Evolutionary conservation across 2,797 vertebrate genomes (phyloP), one percentile per base, ranked within the genome.

Genomic region (Leuciscus waleckii): DNA sequence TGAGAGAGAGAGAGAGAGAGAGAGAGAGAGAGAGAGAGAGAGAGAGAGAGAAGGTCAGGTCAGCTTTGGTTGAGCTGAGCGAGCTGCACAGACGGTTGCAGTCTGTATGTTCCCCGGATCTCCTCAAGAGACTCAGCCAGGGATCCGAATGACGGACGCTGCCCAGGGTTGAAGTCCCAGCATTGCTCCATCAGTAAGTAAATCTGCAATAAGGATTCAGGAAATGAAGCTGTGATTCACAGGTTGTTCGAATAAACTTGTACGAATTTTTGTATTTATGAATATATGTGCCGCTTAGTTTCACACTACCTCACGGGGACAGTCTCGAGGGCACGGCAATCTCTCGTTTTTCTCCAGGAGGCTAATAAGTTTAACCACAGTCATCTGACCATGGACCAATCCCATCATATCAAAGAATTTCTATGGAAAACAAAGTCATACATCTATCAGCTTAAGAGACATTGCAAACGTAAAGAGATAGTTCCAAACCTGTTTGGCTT

Each of bases 341-440:
- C 96, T 93, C 79, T 82, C 85, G 9, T 94, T 93, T 80, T 88
- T 93, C 29, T 96, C 97, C 91, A 99, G 88, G 46, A 97, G 88
- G 73, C 93, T 94, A 0, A 96, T 95, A 70, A 99, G 92, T 46
- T 91, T 90, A 91, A 97, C 92, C 80, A 97, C 92, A 0, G 94
- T 97, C 96, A 97, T 96, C 90, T 96, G 95, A 32, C 93, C 95
- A 0, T 95, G 91, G 0, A 90, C 83, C 11, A 82, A n/a, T 2
- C 93, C 94, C 26, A 96, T 95, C 95, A 98, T 95, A 85, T 98
- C 96, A 1, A 89, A 74, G 87, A 96, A 98, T 89, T 96, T 98
- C 98, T 99, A 88, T n/a, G 90, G 85, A 87, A 86, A 78, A 78
- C 5, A 84, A 14, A 86, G 16, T 23, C 32, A 85, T 39, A 21